These are phyloP conservation scores for Ammodytes marinus DNA, from an alignment of 2,113 vertebrate genomes.

Conservation along the genomic window DNA sequence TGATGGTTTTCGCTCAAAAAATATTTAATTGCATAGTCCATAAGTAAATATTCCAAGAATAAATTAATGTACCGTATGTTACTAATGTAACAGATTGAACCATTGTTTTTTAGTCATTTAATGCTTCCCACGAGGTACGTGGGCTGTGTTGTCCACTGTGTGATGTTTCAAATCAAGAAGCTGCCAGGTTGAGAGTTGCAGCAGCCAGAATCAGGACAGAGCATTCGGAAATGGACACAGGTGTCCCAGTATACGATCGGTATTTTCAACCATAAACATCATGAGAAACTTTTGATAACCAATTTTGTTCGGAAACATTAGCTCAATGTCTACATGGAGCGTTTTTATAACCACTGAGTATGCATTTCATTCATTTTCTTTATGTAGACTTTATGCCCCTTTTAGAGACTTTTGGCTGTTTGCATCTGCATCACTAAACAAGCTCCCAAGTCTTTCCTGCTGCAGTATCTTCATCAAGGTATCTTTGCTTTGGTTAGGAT, in stretches of 20 bases:
- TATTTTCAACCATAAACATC: neutral
- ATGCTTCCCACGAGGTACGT: neutral
- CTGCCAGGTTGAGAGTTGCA: neutral
- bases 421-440: neutral
- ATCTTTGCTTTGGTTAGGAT: slow-evolving; percentile 11
- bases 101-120: neutral
- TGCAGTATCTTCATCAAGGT: neutral
- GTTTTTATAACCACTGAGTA: neutral
- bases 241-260: too few relatives aligned
- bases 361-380: neutral
- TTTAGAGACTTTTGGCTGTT: neutral
- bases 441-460: neutral
- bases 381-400: neutral
- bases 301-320: neutral
- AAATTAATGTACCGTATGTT: neutral
- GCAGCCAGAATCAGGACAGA: neutral
- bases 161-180: slow-evolving; percentile 3
- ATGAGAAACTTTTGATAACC: neutral
- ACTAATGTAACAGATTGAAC: neutral
- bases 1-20: neutral
- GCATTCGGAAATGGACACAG: neutral
- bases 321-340: neutral
- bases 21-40: neutral
- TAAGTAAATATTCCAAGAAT: neutral
- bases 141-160: neutral